phyloP scores from a whole-genome alignment of 2,113 vertebrate genomes.

The Tauraco erythrolophus region DNA sequence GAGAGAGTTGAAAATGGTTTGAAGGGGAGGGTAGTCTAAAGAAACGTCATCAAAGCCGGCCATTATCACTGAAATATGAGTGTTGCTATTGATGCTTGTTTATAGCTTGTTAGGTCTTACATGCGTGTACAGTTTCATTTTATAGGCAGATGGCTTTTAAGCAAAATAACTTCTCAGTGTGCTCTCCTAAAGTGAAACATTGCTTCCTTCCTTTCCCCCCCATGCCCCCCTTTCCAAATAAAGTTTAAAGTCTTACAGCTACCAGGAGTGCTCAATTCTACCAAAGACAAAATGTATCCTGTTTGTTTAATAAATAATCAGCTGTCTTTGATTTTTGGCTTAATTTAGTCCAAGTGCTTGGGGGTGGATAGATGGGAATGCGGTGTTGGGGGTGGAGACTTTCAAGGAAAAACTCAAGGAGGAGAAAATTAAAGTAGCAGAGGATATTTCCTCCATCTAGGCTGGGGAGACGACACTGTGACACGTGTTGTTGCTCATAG shows the following conservation, averaged over 20 bases:
- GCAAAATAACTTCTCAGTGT: slow-evolving; percentile 13
- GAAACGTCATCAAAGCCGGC: background rate
- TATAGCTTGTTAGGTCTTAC: background rate
- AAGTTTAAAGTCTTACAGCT: slow-evolving; percentile 14
- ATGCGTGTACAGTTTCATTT: background rate
- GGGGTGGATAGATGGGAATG: background rate
- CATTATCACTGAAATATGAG: background rate
- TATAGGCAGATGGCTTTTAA: slow-evolving; percentile 33
- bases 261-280: background rate
- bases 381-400: slow-evolving; percentile 3
- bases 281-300: slow-evolving; percentile 36
- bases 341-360: slow-evolving; percentile 36
- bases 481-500: accelerated
- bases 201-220: background rate
- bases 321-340: slow-evolving; percentile 45
- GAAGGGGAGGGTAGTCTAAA: background rate
- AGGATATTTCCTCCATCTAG: background rate
- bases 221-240: background rate
- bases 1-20: background rate
- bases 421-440: background rate
- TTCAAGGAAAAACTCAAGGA: slow-evolving; percentile 15
- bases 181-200: slow-evolving; percentile 15
- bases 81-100: slow-evolving; percentile 23
- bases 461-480: background rate
- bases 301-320: slow-evolving; percentile 59